Conservation (phyloP, 2,888 invertebrate species). For the Isotomurus palustris region DNA sequence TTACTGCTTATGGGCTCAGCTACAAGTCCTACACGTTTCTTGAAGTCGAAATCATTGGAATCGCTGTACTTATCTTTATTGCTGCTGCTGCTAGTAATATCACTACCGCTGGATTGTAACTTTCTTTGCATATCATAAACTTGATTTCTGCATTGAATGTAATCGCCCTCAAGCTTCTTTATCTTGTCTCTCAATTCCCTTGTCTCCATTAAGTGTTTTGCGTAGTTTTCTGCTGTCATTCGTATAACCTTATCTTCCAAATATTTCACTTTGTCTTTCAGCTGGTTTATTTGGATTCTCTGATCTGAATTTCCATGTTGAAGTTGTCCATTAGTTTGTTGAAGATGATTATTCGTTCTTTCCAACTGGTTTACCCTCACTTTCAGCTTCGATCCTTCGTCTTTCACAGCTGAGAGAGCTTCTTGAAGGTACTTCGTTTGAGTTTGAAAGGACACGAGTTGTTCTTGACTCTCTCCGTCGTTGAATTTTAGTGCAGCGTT, state of each 20-base stretch:
- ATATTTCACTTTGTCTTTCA: slow-evolving; percentile 18
- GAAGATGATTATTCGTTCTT: slow-evolving; percentile 33
- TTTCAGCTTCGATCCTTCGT: slow-evolving; percentile 22
- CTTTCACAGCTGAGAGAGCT: slow-evolving; percentile 6
- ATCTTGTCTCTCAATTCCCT: slow-evolving; percentile 22
- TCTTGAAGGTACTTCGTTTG: slow-evolving; percentile 9
- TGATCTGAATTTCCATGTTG: slow-evolving; percentile 31
- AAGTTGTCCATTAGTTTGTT: slow-evolving; percentile 34
- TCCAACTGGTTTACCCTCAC: slow-evolving; percentile 24
- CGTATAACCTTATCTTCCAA: slow-evolving; percentile 20
- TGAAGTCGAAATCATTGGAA: too few relatives aligned
- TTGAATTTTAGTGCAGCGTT: slow-evolving; percentile 1
- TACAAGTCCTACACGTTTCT: too few relatives aligned
- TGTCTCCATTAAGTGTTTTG: slow-evolving; percentile 19
- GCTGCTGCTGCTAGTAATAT: too few relatives aligned
- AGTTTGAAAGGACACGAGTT: background rate
- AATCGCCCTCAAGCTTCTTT: slow-evolving; percentile 16
- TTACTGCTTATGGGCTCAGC: too few relatives aligned
- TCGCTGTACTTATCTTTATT: too few relatives aligned
- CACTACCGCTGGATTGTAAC: too few relatives aligned
- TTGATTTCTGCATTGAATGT: slow-evolving; percentile 19
- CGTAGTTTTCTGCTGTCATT: slow-evolving; percentile 18
- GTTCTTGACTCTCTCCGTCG: background rate
- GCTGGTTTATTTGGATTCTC: slow-evolving; percentile 17
- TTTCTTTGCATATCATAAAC: slow-evolving; percentile 4